Evolutionary conservation across 2,888 invertebrate genomes (phyloP).

Genomic region (Watsonalla cultraria): DNA sequence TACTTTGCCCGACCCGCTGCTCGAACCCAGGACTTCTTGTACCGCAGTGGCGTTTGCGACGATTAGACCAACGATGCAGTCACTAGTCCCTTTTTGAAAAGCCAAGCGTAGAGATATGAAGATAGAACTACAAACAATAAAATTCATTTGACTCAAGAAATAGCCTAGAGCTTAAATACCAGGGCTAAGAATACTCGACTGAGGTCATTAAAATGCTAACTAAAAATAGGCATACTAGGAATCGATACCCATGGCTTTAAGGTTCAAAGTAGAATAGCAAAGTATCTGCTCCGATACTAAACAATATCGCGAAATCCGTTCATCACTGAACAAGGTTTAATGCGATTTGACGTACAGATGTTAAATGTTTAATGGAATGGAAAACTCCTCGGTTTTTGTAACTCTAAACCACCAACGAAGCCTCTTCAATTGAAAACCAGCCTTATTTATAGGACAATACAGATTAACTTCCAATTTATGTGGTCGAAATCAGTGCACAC

Average conservation of each 20-base stretch:
- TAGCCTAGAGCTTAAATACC: too few relatives aligned
- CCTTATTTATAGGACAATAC: constrained; percentile 11
- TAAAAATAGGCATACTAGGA: neutral
- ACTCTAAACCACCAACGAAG: constrained; percentile 43
- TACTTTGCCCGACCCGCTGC: too few relatives aligned
- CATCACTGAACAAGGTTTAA: constrained; percentile 48
- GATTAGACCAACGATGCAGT: too few relatives aligned
- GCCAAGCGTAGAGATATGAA: too few relatives aligned
- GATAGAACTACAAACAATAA: too few relatives aligned
- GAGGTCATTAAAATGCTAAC: neutral
- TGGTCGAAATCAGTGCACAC: neutral
- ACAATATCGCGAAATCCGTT: constrained; percentile 30
- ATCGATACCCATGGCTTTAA: constrained; percentile 1
- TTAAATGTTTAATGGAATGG: constrained; percentile 65
- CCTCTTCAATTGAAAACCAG: constrained; percentile 17
- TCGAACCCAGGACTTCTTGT: too few relatives aligned
- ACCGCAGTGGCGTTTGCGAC: too few relatives aligned
- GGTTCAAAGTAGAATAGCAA: neutral
- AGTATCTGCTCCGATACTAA: constrained; percentile 2
- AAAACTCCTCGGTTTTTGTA: constrained; percentile 68
- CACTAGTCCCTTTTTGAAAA: too few relatives aligned
- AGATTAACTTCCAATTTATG: constrained; percentile 13
- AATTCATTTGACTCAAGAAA: too few relatives aligned
- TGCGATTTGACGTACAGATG: constrained; percentile 62
- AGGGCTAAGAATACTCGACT: too few relatives aligned